Conservation (phyloP, 2,113 vertebrate genomes). For the Clarias batrachus region DNA sequence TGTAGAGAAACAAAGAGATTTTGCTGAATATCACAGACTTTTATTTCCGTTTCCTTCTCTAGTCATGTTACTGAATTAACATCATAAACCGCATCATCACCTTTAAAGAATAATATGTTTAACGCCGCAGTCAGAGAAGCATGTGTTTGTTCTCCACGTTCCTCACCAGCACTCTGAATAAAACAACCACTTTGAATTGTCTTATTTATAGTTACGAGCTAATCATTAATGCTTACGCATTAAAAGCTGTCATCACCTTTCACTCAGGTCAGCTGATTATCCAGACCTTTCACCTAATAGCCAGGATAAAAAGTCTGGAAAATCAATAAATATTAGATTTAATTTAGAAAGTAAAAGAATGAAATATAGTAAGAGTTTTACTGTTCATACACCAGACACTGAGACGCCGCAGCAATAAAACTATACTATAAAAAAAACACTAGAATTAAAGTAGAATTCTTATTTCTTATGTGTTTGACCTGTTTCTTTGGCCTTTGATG, state of each 20-base stretch:
- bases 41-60: neutral
- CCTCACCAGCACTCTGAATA: neutral
- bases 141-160: too few relatives aligned
- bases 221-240: neutral
- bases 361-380: neutral
- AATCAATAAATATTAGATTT: neutral
- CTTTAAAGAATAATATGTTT: neutral
- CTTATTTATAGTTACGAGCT: neutral
- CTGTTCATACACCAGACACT: neutral
- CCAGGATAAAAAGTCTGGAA: neutral
- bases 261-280: neutral
- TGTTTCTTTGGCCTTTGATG: neutral
- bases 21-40: neutral
- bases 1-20: neutral
- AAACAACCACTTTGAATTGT: neutral
- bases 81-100: neutral
- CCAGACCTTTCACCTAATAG: neutral
- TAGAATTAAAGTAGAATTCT: neutral
- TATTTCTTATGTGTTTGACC: neutral
- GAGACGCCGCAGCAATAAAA: neutral
- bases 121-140: neutral
- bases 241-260: neutral
- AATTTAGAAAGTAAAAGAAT: neutral
- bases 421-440: neutral
- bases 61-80: neutral